These are phyloP conservation scores for Rhipidura dahli DNA, from an alignment of 2,113 vertebrate species.

Conservation along the genomic window DNA sequence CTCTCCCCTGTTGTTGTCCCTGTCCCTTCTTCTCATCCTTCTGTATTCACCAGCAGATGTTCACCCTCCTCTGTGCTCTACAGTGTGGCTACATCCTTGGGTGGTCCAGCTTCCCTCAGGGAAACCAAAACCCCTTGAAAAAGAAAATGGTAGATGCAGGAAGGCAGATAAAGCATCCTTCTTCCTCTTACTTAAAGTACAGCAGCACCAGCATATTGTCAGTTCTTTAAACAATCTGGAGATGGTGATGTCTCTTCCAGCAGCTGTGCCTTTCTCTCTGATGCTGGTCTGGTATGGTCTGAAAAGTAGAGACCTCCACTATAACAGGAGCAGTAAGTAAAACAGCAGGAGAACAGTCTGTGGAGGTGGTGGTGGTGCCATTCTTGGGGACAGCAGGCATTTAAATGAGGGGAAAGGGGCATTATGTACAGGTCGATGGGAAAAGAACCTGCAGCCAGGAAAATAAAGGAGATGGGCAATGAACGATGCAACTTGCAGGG, in stretches of 20 bases:
- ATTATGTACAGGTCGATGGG: neutral
- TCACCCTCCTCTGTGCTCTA: neutral
- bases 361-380: neutral
- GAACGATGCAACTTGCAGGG: neutral
- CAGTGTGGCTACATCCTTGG: neutral
- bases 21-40: neutral
- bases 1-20: neutral
- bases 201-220: neutral
- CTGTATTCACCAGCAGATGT: neutral
- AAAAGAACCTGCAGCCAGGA: neutral
- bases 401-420: neutral
- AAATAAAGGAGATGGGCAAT: neutral
- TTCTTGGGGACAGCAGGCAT: neutral
- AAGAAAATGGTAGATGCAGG: neutral
- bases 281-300: neutral
- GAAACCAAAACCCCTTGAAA: neutral
- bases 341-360: neutral
- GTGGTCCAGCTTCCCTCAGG: slow-evolving; percentile 14
- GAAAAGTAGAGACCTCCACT: neutral
- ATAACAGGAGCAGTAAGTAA: neutral
- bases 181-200: neutral
- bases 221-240: neutral
- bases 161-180: neutral
- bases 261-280: neutral
- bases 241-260: neutral